These are phyloP conservation scores for Oryzias javanicus DNA, from an alignment of 2,113 vertebrate species.

Conservation along the genomic window DNA sequence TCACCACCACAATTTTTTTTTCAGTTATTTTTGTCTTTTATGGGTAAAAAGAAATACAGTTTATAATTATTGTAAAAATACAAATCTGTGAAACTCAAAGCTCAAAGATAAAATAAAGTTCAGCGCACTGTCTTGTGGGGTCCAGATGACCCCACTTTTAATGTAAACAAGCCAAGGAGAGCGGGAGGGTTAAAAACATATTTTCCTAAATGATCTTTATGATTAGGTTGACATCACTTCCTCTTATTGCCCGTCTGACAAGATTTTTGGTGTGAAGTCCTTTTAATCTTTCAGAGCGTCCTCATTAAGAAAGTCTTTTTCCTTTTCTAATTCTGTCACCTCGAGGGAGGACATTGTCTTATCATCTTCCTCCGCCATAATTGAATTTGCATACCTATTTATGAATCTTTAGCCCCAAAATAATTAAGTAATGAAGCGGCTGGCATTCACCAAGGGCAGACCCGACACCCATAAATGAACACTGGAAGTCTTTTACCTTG, in stretches of 20 bases:
- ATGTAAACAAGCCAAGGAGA: too few species aligned
- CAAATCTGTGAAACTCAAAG: too few species aligned
- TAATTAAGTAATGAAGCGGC: constrained; percentile 71
- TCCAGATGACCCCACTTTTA: too few species aligned
- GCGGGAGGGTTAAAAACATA: too few species aligned
- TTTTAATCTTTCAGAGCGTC: constrained; percentile 33
- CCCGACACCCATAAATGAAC: constrained; percentile 41
- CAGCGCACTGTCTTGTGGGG: too few species aligned
- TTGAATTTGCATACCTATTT: constrained; percentile 74
- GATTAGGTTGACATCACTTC: constrained; percentile 3
- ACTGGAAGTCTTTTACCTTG: constrained; percentile 55
- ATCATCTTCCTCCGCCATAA: constrained; percentile 57
- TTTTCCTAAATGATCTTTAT: too few species aligned
- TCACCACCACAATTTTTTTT: too few species aligned
- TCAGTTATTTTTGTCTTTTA: too few species aligned
- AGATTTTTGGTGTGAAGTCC: constrained; percentile 38
- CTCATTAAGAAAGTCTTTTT: constrained; percentile 59
- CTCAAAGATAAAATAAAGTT: too few species aligned
- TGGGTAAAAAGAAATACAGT: too few species aligned
- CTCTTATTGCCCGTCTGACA: constrained; percentile 20
- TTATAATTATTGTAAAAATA: too few species aligned
- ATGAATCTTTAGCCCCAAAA: constrained; percentile 57
- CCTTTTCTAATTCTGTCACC: constrained; percentile 49
- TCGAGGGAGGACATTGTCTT: constrained; percentile 62
- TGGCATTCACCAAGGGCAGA: constrained; percentile 63